Evolutionary conservation across 1,140 invertebrate genomes (phyloP), one percentile per base, ranked within the genome.

Genomic region (Oppia nitens): DNA sequence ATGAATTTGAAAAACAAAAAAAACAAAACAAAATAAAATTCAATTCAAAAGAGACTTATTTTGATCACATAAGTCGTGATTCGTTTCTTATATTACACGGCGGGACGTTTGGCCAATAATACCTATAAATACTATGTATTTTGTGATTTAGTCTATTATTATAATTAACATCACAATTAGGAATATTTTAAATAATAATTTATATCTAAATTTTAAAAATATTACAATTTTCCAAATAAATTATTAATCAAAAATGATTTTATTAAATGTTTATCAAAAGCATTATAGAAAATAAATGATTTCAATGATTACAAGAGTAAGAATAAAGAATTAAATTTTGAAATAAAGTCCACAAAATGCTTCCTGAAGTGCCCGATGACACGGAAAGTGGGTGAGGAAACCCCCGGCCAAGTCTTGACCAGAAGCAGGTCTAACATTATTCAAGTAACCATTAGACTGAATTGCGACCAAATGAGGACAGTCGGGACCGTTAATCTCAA

Each of bases 361-460:
- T 71, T 96, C 91, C 71, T 93, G 84, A 11, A 98, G 70, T 0
- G 89, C 91, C 66, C 92, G 73, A 54, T 85, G 73, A 71, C 91
- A 95, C 2, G 87, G 87, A 60, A 91, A 74, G 4, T 79, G 78
- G 2, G 85, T 77, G 28, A 80, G 77, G 70, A 85, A 97, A 2
- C 94, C 94, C 47, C 90, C 91, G 21, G 89, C 91, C 63, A 80
- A 78, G 68, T 95, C 90, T 29, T 78, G 70, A 25, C 77, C 72
- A 23, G 75, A 82, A 62, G 89, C 83, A 23, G 70, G 61, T 59
- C 82, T 77, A 50, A 96, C 79, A 71, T 95, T 81, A 3, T 75
- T 68, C 49, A 89, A 73, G 68, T 87, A 96, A 0, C 85, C 84
- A 58, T 76, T 73, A 3, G 66, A 67, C 40, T 79, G 70, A 1